Evolutionary conservation across 2,113 vertebrate species (phyloP).

Genomic region (Bubo blakistoni): DNA sequence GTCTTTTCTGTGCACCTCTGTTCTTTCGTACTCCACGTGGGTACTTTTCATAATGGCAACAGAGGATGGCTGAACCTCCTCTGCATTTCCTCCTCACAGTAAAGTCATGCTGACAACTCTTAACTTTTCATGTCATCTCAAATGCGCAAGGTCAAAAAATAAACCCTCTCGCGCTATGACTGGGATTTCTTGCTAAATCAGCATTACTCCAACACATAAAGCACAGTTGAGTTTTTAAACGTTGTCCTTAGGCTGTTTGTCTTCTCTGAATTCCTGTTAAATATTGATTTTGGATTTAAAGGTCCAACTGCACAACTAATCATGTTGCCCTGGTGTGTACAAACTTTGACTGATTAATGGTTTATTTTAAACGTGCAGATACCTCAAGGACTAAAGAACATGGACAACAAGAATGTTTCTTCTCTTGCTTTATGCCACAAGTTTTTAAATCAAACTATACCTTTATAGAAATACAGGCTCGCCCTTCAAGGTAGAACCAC

Average conservation of each 20-base stretch:
- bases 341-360: neutral
- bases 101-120: conserved; percentile 21
- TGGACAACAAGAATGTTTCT: neutral
- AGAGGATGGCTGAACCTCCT: neutral
- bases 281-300: conserved; percentile 47
- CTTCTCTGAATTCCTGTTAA: conserved; percentile 5
- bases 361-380: neutral
- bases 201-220: conserved; percentile 23
- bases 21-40: neutral
- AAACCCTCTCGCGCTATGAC: neutral
- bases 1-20: neutral
- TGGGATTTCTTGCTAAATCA: conserved; percentile 52
- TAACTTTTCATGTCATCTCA: conserved; percentile 24
- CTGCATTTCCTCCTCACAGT: neutral
- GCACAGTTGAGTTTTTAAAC: neutral
- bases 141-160: conserved; percentile 45
- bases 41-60: neutral
- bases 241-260: conserved; percentile 3
- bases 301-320: conserved; percentile 2
- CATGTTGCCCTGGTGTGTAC: neutral
- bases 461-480: neutral
- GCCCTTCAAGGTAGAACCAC: neutral
- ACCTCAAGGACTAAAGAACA: neutral
- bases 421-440: neutral
- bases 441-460: neutral